phyloP scores from a whole-genome alignment of 1,140 invertebrate species.

The Sitodiplosis mosellana region DNA sequence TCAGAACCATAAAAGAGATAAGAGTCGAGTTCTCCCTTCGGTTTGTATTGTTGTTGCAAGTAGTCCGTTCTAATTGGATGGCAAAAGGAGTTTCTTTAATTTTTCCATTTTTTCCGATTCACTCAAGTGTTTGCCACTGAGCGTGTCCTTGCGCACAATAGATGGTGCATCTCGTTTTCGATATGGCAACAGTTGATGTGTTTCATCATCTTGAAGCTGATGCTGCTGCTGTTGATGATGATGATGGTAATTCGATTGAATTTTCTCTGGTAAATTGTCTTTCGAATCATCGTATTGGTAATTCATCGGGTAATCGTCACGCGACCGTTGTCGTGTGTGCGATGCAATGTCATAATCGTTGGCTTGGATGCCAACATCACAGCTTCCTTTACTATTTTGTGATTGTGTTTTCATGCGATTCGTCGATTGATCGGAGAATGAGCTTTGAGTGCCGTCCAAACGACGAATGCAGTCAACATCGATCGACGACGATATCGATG shows the following conservation, averaged over 20 bases:
- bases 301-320: constrained; percentile 7
- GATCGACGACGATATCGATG: constrained; percentile 12
- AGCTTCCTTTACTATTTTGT: constrained; percentile 27
- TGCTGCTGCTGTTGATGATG: no score
- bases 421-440: no score
- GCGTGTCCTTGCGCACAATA: constrained; percentile 4
- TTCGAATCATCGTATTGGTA: no score
- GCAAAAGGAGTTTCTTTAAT: constrained; percentile 5
- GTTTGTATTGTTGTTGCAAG: no score
- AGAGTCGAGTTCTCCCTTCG: no score
- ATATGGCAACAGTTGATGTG: constrained; percentile 9
- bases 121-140: constrained; percentile 13
- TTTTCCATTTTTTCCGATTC: constrained; percentile 26
- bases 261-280: no score
- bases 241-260: no score
- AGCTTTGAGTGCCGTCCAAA: no score
- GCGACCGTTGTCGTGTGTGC: constrained; percentile 26
- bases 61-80: no score
- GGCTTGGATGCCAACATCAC: constrained; percentile 34
- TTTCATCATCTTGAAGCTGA: constrained; percentile 8
- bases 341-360: constrained; percentile 40
- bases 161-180: constrained; percentile 6
- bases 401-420: constrained; percentile 22
- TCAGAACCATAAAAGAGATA: no score
- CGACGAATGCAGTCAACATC: no score